Evolutionary conservation across 2,797 vertebrate species (phyloP).

Genomic region (Arrhamphus sclerolepis): DNA sequence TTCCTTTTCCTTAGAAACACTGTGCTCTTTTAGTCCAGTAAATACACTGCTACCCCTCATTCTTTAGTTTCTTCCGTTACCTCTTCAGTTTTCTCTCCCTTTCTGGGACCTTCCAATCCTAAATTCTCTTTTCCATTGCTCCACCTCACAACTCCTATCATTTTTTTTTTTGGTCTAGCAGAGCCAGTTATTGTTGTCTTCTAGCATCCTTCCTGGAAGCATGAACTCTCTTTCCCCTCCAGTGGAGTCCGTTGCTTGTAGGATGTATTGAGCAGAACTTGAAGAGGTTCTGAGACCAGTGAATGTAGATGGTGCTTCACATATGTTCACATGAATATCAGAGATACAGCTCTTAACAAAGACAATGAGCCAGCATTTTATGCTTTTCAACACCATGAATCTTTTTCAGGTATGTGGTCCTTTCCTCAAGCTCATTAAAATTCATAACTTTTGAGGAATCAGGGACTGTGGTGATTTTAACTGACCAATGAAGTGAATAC

Average conservation of each 20-base stretch:
- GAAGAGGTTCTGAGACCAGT: constrained; percentile 30
- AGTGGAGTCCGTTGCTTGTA: constrained; percentile 22
- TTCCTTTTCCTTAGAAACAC: constrained; percentile 21
- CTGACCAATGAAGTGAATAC: no score
- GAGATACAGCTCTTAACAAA: constrained; percentile 13
- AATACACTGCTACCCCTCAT: constrained; percentile 25
- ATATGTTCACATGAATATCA: no score
- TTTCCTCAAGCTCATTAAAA: no score
- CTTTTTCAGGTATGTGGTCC: no score
- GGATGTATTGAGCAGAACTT: constrained; percentile 46
- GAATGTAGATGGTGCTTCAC: constrained; percentile 20
- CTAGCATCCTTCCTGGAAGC: constrained; percentile 23
- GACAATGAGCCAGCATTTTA: constrained; percentile 2
- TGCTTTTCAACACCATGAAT: no score
- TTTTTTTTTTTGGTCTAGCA: constrained; percentile 21
- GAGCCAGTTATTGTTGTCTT: constrained; percentile 56
- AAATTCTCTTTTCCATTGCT: constrained; percentile 1
- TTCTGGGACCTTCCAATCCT: not conserved
- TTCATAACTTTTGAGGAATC: no score
- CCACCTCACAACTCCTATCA: not conserved
- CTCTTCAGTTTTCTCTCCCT: constrained; percentile 5
- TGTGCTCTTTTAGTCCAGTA: constrained; percentile 30
- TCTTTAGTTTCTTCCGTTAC: constrained; percentile 20
- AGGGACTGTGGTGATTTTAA: no score
- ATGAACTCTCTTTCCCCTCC: constrained; percentile 4